phyloP scores from a whole-genome alignment of 2,888 invertebrate genomes.

The Leptothorax acervorum region DNA sequence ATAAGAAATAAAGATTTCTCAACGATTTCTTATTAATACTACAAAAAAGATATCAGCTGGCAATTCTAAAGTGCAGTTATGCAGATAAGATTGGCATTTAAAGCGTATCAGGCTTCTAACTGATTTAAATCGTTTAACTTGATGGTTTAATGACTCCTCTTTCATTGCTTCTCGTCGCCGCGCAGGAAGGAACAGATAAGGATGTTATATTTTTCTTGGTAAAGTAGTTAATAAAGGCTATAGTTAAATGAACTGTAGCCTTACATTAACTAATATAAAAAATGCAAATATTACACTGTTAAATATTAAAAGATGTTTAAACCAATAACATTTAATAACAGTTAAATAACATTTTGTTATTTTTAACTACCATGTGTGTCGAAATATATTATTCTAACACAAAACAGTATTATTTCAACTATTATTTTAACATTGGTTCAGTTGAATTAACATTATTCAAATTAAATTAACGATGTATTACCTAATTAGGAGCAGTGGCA shows the following conservation, averaged over 20 bases:
- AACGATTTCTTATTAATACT: neutral
- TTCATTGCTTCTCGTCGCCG: neutral
- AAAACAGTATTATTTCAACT: no score
- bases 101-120: constrained; percentile 7
- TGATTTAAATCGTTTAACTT: constrained; percentile 12
- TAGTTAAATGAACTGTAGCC: neutral
- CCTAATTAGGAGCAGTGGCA: no score
- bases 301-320: no score
- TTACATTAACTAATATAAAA: neutral
- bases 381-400: no score
- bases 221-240: neutral
- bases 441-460: no score
- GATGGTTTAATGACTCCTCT: constrained; percentile 23
- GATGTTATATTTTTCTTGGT: neutral
- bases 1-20: neutral
- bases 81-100: neutral
- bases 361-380: no score
- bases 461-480: no score
- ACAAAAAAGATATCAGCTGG: neutral
- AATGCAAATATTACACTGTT: neutral
- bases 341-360: no score
- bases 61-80: neutral
- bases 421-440: no score
- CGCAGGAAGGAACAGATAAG: neutral
- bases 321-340: no score